These are phyloP conservation scores for Phyllotis vaccarum DNA, from an alignment of 2,797 vertebrate genomes.

Conservation along the genomic window DNA sequence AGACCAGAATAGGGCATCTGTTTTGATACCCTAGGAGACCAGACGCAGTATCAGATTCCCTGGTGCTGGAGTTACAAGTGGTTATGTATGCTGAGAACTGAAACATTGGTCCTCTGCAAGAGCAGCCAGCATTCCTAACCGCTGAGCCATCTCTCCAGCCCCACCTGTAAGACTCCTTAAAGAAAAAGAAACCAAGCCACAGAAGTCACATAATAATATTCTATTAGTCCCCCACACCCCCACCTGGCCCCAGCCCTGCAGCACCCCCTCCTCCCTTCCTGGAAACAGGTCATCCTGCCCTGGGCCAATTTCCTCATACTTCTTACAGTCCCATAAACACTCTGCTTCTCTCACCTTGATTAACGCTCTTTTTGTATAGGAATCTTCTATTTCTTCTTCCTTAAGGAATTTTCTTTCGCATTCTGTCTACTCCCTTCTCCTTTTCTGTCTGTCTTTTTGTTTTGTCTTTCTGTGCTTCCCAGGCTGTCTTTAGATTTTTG, in stretches of 20 bases:
- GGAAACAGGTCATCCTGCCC: neutral
- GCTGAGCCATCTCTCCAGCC: neutral
- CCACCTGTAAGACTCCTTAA: neutral
- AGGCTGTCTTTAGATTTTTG: neutral
- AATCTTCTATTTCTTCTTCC: slow-evolving; percentile 30
- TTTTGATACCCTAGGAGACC: neutral
- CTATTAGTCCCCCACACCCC: no score
- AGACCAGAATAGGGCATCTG: neutral
- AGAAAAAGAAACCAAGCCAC: slow-evolving; percentile 16
- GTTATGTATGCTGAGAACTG: neutral
- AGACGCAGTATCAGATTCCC: neutral
- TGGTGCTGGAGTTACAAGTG: neutral
- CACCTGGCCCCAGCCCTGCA: no score
- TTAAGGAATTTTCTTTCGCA: slow-evolving; percentile 24
- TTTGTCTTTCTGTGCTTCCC: neutral
- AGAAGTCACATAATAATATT: neutral
- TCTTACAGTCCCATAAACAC: neutral
- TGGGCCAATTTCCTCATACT: no score
- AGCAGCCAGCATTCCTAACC: neutral
- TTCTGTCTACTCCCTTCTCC: neutral
- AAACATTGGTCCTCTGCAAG: neutral
- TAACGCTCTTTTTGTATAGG: neutral
- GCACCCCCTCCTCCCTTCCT: neutral
- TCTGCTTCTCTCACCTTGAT: neutral
- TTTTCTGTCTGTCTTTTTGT: neutral